Base-by-base conservation (phyloP, 2,797 vertebrate species). In the Rallus crepitans region DNA sequence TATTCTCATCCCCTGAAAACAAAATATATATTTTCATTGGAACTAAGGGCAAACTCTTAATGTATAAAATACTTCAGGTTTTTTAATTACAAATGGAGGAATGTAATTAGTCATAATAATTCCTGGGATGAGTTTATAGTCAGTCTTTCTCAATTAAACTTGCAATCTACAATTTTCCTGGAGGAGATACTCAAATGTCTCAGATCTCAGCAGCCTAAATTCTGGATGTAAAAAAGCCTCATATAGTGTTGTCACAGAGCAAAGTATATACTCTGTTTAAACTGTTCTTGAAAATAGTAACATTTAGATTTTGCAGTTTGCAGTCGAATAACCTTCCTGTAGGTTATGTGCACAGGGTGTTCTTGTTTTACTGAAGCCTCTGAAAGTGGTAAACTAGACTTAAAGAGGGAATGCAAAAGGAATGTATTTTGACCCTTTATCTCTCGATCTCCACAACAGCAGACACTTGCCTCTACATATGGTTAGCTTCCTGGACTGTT, bases 121-220 rank as follows among this genome's bases (percentile, higher is more conserved):
- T 94, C 64, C 69, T 89, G 53, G 52, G 53, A 94, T 97, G 64
- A 70, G 69, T 92, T 95, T 96, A 93, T 53, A 95, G 69, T 35
- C 81, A 93, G 83, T 87, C 82, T 88, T 94, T 88, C 91, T 84
- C 75, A 79, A 90, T 90, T 95, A 96, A 94, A 87, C 47, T 79
- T 78, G 50, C 40, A 84, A 87, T 92, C 90, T 87, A 31, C 80
- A 80, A 57, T 91, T 89, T 96, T 96, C 68, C 90, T 88, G 82
- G 37, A 93, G 79, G 64, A 95, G 66, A 92, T 55, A 69, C 50
- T 56, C 82, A 76, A 82, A 96, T 35, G 28, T 75, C 83, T 96
- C 76, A 66, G 91, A 93, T 84, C 86, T 81, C 82, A 89, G 88
- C 21, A 87, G 66, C 88, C 59, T 82, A 77, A 86, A 89, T 84